phyloP scores from a whole-genome alignment of 2,888 invertebrate species.

The Stegana nigrithorax region DNA sequence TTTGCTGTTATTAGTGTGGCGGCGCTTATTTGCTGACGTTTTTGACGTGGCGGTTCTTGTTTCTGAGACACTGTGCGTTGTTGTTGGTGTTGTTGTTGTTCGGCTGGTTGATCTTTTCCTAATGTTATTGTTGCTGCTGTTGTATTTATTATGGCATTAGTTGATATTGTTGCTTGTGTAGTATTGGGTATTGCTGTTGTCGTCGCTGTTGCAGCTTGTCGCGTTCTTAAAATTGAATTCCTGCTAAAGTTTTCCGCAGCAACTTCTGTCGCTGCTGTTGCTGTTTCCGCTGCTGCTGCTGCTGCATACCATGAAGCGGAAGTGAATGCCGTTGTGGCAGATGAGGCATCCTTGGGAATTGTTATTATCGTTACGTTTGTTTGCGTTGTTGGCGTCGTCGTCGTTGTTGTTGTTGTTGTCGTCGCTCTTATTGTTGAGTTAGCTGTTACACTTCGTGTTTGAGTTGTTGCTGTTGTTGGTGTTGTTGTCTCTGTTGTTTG shows the following conservation, averaged over 20 bases:
- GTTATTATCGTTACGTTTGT: slow-evolving; percentile 21
- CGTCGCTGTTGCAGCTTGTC: slow-evolving; percentile 18
- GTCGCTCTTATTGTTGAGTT: not conserved
- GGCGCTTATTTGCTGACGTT: slow-evolving; percentile 38
- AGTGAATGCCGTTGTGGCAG: not conserved
- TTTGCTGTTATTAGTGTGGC: not conserved
- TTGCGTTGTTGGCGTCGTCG: not conserved
- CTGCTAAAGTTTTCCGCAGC: not conserved
- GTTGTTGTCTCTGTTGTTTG: slow-evolving; percentile 33
- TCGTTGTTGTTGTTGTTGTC: not conserved
- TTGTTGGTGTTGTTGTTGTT: slow-evolving; percentile 36
- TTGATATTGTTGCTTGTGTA: slow-evolving; percentile 2
- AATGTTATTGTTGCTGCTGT: slow-evolving; percentile 27
- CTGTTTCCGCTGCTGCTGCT: slow-evolving; percentile 11
- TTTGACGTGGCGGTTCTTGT: slow-evolving; percentile 42
- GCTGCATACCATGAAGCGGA: slow-evolving; percentile 4
- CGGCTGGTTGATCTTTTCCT: not conserved
- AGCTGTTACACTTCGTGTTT: slow-evolving; percentile 9
- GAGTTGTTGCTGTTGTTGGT: slow-evolving; percentile 29
- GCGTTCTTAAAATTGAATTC: slow-evolving; percentile 31
- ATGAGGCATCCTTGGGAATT: slow-evolving; percentile 31
- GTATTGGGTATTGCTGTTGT: slow-evolving; percentile 18
- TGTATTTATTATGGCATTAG: slow-evolving; percentile 11
- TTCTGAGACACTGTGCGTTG: slow-evolving; percentile 34
- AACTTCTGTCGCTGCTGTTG: slow-evolving; percentile 11